Conservation (phyloP, 2,888 invertebrate genomes). For the Galerucella nymphaeae region DNA sequence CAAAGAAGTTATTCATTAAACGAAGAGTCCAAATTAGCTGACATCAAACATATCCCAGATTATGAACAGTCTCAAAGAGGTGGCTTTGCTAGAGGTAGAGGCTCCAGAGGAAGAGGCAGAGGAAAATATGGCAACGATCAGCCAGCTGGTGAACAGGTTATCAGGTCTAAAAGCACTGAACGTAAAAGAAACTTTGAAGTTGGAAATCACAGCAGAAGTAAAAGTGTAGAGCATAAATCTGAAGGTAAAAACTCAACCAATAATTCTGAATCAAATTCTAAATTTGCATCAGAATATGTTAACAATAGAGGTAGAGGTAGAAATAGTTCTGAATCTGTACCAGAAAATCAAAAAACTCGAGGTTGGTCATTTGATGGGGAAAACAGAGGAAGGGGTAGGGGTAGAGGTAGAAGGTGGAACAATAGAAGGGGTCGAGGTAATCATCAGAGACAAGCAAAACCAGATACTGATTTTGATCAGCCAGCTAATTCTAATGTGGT, state of each 20-base stretch:
- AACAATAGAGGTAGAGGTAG: background rate
- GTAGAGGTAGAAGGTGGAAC: constrained; percentile 26
- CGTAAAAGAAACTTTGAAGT: constrained; percentile 15
- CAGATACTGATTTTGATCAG: constrained; percentile 8
- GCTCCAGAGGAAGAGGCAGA: constrained; percentile 19
- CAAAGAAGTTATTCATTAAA: constrained; percentile 53
- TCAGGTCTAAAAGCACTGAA: constrained; percentile 31
- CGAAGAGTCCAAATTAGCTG: constrained; percentile 45
- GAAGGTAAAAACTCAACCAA: background rate
- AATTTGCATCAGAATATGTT: background rate
- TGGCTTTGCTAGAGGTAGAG: constrained; percentile 19
- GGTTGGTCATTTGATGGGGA: constrained; percentile 7
- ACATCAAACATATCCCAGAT: constrained; percentile 50
- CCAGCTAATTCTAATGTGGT: background rate
- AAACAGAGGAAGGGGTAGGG: constrained; percentile 22
- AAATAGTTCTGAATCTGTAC: background rate
- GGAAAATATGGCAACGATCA: constrained; percentile 8
- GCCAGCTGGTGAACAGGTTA: constrained; percentile 11
- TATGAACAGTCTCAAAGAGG: constrained; percentile 29
- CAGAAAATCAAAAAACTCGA: background rate
- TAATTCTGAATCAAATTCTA: background rate
- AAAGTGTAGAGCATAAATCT: constrained; percentile 30
- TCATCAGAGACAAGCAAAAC: constrained; percentile 8
- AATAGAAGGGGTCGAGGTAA: constrained; percentile 21
- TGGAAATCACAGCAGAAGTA: constrained; percentile 21